Percentiles rank a stretch among this genome's conserved stretches.
These are phyloP conservation scores for Proteles cristata DNA, from an alignment of 2,113 vertebrate genomes.

Conservation along the genomic window DNA sequence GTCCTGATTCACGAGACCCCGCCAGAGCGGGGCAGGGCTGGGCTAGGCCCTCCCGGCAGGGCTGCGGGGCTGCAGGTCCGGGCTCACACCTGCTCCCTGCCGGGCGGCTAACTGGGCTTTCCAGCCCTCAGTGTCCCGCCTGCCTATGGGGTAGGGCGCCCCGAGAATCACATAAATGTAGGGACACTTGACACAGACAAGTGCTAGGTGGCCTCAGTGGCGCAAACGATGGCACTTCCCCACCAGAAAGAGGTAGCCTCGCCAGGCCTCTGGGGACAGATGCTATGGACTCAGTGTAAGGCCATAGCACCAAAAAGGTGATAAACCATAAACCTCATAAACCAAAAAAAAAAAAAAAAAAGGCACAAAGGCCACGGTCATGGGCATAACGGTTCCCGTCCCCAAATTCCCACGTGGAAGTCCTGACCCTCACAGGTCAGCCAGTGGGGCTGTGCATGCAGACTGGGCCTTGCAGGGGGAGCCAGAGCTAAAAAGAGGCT, in stretches of 20 bases:
- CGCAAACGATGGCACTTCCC: neutral
- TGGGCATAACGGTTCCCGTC: rapidly evolving
- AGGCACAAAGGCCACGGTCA: rapidly evolving
- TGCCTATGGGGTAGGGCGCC: rapidly evolving
- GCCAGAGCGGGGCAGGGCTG: too few species aligned
- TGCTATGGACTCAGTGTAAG: rapidly evolving
- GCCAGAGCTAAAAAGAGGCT: rapidly evolving
- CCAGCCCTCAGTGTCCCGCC: rapidly evolving
- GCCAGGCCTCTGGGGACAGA: neutral
- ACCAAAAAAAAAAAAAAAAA: neutral
- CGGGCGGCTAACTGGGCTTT: rapidly evolving
- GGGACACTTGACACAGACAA: too few species aligned
- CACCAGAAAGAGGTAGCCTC: rapidly evolving
- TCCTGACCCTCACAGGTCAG: neutral
- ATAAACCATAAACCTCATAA: neutral
- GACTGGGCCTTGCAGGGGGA: neutral
- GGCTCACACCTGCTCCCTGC: neutral
- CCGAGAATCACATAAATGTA: rapidly evolving
- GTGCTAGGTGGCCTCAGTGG: neutral
- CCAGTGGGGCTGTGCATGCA: rapidly evolving
- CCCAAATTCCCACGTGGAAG: rapidly evolving
- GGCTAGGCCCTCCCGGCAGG: rapidly evolving
- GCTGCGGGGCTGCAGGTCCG: neutral
- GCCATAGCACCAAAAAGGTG: rapidly evolving
- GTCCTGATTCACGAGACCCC: rapidly evolving